A percentile compares a stretch with the other conserved stretches of the same genome.
phyloP scores from a whole-genome alignment of 2,888 invertebrate species.

The Salticus scenicus region DNA sequence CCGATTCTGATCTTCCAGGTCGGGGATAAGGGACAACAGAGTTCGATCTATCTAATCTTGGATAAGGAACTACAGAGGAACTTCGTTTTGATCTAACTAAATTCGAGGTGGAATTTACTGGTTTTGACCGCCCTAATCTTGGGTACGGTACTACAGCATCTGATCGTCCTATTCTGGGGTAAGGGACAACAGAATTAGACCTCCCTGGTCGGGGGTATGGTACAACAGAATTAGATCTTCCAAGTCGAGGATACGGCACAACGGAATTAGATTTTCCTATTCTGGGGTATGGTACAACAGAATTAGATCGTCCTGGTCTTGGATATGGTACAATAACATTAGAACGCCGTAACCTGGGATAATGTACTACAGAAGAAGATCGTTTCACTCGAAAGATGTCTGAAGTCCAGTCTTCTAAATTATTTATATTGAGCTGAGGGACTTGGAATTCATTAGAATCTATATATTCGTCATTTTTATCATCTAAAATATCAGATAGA shows the following conservation, averaged over 20 bases:
- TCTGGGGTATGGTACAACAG: conserved; percentile 31
- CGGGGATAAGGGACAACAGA: conserved; percentile 25
- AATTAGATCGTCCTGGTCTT: conserved; percentile 11
- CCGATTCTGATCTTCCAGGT: conserved; percentile 4
- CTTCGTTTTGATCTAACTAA: background rate
- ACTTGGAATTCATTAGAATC: no score
- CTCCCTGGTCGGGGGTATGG: conserved; percentile 35
- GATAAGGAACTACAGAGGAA: conserved; percentile 19
- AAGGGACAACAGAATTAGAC: conserved; percentile 12
- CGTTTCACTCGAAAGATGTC: conserved; percentile 9
- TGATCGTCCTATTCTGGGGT: conserved; percentile 17
- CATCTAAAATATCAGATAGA: no score
- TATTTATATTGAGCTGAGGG: no score
- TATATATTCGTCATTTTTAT: no score
- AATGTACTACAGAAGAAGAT: background rate
- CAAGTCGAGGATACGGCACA: background rate
- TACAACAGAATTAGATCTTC: conserved; percentile 11
- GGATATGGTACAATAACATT: conserved; percentile 35
- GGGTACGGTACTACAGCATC: background rate
- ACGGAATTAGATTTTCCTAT: conserved; percentile 9
- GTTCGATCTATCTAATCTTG: conserved; percentile 24
- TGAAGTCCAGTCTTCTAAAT: no score
- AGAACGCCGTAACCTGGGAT: conserved; percentile 25
- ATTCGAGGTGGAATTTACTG: background rate
- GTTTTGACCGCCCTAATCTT: background rate